These are phyloP conservation scores for Drosophila limbata DNA, from an alignment of 2,888 invertebrate species.

Conservation along the genomic window DNA sequence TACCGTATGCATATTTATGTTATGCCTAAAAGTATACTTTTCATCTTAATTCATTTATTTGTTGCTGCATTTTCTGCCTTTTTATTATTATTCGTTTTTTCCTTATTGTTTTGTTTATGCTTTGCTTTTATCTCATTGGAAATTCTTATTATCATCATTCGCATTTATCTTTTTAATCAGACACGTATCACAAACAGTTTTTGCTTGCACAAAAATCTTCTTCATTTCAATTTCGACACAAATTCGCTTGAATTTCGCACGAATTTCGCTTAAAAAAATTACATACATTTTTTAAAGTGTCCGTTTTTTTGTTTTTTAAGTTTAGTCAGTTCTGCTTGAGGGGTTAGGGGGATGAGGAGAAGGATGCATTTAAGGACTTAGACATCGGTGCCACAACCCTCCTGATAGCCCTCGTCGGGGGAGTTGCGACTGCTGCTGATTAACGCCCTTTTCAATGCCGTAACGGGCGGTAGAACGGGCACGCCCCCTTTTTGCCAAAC, in stretches of 20 bases:
- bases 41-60: constrained; percentile 45
- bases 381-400: constrained; percentile 96
- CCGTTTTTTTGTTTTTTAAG: constrained; percentile 48
- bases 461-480: constrained; percentile 93
- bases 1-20: constrained; percentile 19
- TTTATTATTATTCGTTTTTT: constrained; percentile 18
- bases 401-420: constrained; percentile 96
- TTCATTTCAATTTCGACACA: constrained; percentile 32
- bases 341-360: not conserved
- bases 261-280: constrained; percentile 30
- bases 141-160: constrained; percentile 81
- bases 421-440: constrained; percentile 93
- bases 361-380: constrained; percentile 84
- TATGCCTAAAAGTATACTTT: constrained; percentile 76
- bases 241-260: constrained; percentile 35
- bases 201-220: constrained; percentile 69
- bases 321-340: constrained; percentile 78
- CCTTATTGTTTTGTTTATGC: constrained; percentile 36
- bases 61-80: constrained; percentile 29
- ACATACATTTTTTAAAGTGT: constrained; percentile 6
- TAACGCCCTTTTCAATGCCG: constrained; percentile 93
- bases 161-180: constrained; percentile 74
- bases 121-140: constrained; percentile 48
- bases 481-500: constrained; percentile 94
- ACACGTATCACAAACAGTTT: constrained; percentile 84